Conservation (phyloP, 35 echinoderm and acorn worm genomes). For the Apostichopus japonicus region DNA sequence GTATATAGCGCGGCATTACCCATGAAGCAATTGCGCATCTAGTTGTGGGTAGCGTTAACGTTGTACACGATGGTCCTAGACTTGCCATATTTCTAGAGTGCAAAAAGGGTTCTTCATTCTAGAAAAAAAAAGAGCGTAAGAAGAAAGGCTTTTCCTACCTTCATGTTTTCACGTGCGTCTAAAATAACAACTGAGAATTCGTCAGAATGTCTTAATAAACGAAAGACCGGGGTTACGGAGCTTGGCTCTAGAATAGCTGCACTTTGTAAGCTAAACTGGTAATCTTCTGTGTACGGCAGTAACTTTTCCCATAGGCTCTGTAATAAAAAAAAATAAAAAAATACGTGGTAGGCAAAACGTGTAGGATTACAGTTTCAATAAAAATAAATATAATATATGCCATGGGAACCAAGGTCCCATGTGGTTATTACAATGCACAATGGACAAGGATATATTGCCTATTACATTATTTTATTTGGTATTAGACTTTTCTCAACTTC, state of each 20-base stretch:
- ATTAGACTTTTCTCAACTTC: too few relatives aligned
- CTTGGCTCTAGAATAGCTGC: not conserved
- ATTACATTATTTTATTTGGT: too few relatives aligned
- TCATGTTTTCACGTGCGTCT: constrained; percentile 27
- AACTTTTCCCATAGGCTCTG: not conserved
- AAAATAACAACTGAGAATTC: not conserved
- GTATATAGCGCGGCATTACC: too few relatives aligned
- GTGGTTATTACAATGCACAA: not conserved
- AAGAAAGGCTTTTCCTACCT: not conserved
- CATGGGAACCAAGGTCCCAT: not conserved
- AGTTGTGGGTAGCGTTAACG: not conserved
- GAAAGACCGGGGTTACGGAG: not conserved
- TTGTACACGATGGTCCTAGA: too few relatives aligned
- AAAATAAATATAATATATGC: not conserved
- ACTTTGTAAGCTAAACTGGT: not conserved
- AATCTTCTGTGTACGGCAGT: not conserved
- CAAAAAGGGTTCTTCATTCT: too few relatives aligned
- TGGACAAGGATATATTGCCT: too few relatives aligned
- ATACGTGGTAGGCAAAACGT: not conserved
- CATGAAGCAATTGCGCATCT: too few relatives aligned
- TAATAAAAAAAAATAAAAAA: not conserved
- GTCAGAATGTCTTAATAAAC: not conserved
- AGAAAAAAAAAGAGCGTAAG: too few relatives aligned
- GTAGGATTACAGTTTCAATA: too few relatives aligned
- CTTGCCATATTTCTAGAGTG: too few relatives aligned